Evolutionary conservation across 2,113 vertebrate genomes (phyloP).

Genomic region (Rhagologus leucostigma): DNA sequence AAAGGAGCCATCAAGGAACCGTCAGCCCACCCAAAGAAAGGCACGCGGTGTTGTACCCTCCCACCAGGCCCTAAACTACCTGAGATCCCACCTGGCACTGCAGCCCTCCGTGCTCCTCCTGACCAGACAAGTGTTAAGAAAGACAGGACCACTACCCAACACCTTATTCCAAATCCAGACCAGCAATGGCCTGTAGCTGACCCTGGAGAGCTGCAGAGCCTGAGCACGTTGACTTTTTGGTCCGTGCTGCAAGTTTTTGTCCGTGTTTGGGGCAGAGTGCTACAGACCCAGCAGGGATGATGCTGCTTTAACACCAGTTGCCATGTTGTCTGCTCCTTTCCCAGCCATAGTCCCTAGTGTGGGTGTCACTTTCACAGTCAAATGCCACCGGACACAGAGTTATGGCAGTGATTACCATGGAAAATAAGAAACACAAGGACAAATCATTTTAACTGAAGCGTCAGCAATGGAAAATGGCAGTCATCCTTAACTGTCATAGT

Average conservation of each 20-base stretch:
- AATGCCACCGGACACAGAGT: not conserved
- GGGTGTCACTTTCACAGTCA: slow-evolving; percentile 19
- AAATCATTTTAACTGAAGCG: slow-evolving; percentile 1
- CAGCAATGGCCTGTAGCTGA: not conserved
- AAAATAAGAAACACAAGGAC: not conserved
- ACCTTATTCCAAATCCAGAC: not conserved
- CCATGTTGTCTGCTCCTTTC: not conserved
- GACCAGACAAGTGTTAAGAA: not conserved
- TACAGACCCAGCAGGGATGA: not conserved
- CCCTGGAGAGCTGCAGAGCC: not conserved
- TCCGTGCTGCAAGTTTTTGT: not conserved
- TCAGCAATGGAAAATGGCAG: not conserved
- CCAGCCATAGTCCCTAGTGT: not conserved
- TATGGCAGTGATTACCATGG: not conserved
- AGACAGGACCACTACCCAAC: not conserved
- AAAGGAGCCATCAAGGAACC: not conserved
- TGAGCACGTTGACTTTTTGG: not conserved
- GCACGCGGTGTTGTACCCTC: not conserved
- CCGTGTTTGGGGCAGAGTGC: not conserved
- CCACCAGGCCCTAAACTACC: not conserved
- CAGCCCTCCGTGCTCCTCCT: not conserved
- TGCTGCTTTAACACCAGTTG: not conserved
- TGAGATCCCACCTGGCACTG: not conserved
- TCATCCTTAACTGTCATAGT: not conserved
- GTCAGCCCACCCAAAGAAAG: not conserved